Conservation (phyloP, 2,113 vertebrate species). For the Eublepharis macularius region DNA sequence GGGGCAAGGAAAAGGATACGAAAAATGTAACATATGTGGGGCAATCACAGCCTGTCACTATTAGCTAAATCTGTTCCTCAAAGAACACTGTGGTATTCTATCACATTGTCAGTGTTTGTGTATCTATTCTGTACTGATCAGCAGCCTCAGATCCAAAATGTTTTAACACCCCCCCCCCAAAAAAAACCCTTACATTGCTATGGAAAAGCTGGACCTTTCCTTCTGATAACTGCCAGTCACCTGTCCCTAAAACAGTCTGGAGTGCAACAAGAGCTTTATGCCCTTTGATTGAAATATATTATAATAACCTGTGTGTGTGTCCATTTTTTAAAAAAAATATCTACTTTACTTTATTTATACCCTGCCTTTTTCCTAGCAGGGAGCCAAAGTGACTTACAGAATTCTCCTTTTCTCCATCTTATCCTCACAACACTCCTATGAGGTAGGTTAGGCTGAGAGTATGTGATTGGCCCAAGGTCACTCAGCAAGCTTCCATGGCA, state of each 20-base stretch:
- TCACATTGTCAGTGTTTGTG: slow-evolving; percentile 14
- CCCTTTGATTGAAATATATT: neutral
- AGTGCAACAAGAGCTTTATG: slow-evolving; percentile 9
- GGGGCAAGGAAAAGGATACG: neutral
- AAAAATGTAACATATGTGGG: slow-evolving; percentile 16
- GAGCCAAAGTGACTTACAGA: too few species aligned
- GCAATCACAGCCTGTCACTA: slow-evolving; percentile 23
- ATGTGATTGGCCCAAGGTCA: too few species aligned
- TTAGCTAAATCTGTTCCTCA: slow-evolving; percentile 20
- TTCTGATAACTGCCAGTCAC: slow-evolving; percentile 21
- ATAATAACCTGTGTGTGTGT: neutral
- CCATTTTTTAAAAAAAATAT: too few species aligned
- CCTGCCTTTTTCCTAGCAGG: too few species aligned
- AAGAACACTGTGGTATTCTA: slow-evolving; percentile 27
- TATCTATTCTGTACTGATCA: slow-evolving; percentile 38
- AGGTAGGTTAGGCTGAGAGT: too few species aligned
- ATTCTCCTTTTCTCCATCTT: too few species aligned
- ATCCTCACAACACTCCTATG: too few species aligned
- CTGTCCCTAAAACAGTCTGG: slow-evolving; percentile 23
- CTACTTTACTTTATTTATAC: too few species aligned
- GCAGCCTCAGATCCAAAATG: slow-evolving; percentile 29
- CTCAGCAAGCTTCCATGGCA: too few species aligned
- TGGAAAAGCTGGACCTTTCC: slow-evolving; percentile 1
- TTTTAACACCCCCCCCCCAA: neutral
- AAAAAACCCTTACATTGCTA: slow-evolving; percentile 7